Evolutionary conservation across 2,113 vertebrate species (phyloP), one percentile per base, ranked within the genome.

Genomic region (Epinephelus fuscoguttatus): DNA sequence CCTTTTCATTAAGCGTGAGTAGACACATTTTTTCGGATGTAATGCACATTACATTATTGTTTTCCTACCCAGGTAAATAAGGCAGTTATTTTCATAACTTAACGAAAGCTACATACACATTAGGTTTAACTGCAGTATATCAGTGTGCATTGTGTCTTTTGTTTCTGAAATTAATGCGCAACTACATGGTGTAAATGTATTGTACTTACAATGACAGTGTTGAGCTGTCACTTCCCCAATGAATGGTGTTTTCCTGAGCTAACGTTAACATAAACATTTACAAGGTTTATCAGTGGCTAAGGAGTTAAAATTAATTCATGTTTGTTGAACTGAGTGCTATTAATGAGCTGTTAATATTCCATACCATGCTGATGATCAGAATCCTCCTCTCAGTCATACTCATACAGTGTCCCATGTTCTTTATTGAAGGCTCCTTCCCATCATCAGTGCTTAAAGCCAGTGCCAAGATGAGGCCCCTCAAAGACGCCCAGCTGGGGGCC

Each of bases 401-500:
- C 14, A 27, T 52, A 12, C 3, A 11, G 1, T 53, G 37, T 21
- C 21, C 33, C 33, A 7, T 37, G 33, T 7, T 37, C 5, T 37
- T 37, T 27, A 25, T 4, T 66, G n/a, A 40, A 18, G 8, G 18
- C 63, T 60, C 3, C n/a, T 50, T 49, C 40, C 18, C 42, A 33
- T 60, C n/a, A 45, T 18, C 37, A 72, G 61, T 59, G 27, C 30
- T 63, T 56, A 12, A 30, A 67, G n/a, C 52, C 85, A 42, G 82
- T 63, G 30, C 9, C 21, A 85, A 71, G 62, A 99, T 99, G 98
- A 96, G 97, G 91, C 95, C 97, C 19, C 93, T 99, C 19, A 96
- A 95, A 92, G 97, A 98, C 66, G 96, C 97, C 0, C 95, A 97
- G 89, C 94, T 99, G 85, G 98, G 98, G 17, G 98, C 97, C 7